phyloP scores from a whole-genome alignment of 2,888 invertebrate species.

The Agonopterix subpropinquella region DNA sequence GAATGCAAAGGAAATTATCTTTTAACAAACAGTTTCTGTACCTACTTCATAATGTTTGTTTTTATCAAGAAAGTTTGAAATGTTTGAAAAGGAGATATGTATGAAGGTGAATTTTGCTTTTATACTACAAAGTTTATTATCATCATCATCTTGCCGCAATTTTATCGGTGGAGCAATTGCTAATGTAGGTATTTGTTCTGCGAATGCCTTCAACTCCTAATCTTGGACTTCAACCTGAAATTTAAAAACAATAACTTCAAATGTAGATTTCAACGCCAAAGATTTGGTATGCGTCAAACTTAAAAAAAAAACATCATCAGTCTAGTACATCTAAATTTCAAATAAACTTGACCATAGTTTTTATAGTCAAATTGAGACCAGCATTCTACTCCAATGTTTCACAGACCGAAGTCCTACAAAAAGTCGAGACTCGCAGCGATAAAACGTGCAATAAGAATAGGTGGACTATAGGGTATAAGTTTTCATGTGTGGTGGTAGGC shows the following conservation, averaged over 20 bases:
- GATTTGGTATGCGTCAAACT: not conserved
- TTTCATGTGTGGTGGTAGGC: slow-evolving; percentile 9
- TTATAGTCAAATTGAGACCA: too few species aligned
- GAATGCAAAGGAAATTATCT: not conserved
- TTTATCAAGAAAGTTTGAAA: too few species aligned
- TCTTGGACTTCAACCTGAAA: too few species aligned
- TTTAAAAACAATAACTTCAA: too few species aligned
- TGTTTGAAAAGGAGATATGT: too few species aligned
- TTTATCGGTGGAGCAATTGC: too few species aligned
- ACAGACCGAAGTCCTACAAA: slow-evolving; percentile 44
- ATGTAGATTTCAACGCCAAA: not conserved
- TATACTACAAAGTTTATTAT: too few species aligned
- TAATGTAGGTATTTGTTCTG: too few species aligned
- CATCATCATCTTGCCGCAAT: too few species aligned
- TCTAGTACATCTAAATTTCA: not conserved
- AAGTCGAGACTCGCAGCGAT: slow-evolving; percentile 39
- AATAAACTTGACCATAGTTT: not conserved
- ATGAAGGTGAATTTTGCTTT: too few species aligned
- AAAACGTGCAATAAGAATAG: slow-evolving; percentile 56
- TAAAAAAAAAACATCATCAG: not conserved
- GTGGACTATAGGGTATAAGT: slow-evolving; percentile 9
- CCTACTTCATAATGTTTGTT: too few species aligned
- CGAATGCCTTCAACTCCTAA: too few species aligned
- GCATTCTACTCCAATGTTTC: slow-evolving; percentile 40
- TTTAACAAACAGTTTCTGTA: not conserved